These are phyloP conservation scores for Kryptolebias ocellatus DNA, from an alignment of 2,797 vertebrate genomes.

Conservation along the genomic window DNA sequence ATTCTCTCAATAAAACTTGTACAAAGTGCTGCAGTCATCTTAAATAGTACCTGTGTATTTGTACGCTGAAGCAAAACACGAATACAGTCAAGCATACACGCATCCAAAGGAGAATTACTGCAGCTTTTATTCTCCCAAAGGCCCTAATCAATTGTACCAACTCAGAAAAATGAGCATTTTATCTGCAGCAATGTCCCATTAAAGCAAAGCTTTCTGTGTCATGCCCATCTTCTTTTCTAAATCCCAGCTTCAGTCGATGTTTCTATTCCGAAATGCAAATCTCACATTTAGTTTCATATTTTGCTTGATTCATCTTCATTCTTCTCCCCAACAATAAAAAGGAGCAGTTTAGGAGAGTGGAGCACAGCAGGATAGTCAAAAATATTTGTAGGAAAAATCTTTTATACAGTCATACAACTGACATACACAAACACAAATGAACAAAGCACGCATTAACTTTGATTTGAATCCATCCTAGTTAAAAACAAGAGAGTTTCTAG, in stretches of 20 bases:
- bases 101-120: constrained; percentile 46
- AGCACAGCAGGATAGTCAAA: no score
- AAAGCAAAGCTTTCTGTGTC: constrained; percentile 42
- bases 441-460: no score
- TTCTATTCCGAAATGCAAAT: not conserved
- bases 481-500: no score
- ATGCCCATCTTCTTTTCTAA: constrained; percentile 8
- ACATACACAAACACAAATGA: no score
- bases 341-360: not conserved
- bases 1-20: constrained; percentile 46
- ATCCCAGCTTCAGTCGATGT: constrained; percentile 7
- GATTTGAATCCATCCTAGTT: no score
- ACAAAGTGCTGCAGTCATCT: constrained; percentile 72
- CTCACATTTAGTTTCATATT: constrained; percentile 3
- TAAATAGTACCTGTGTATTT: constrained; percentile 46
- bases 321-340: not conserved
- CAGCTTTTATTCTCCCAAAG: constrained; percentile 53
- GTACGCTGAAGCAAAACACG: constrained; percentile 39
- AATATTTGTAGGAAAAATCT: no score
- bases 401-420: no score
- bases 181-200: constrained; percentile 54
- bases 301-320: not conserved
- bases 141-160: constrained; percentile 69
- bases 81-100: constrained; percentile 23
- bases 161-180: constrained; percentile 58